Conservation (phyloP, 2,888 invertebrate genomes). For the Beris chalybata region DNA sequence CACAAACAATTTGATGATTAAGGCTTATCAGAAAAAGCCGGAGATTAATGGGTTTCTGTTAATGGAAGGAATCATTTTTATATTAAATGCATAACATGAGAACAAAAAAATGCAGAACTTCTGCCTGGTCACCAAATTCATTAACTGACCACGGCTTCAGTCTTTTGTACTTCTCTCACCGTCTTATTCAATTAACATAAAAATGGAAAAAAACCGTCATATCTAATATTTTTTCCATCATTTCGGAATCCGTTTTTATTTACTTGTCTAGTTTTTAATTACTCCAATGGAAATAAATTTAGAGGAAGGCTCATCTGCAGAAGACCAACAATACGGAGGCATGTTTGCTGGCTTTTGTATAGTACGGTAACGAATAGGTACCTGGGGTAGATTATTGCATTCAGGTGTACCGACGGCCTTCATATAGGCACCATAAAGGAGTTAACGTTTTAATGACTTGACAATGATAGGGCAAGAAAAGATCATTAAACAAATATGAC, state of each 20-base stretch:
- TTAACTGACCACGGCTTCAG: background rate
- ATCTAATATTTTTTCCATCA: background rate
- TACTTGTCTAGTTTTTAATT: constrained; percentile 25
- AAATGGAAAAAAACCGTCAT: constrained; percentile 25
- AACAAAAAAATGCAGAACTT: background rate
- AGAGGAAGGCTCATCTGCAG: too few relatives aligned
- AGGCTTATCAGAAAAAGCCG: constrained; percentile 11
- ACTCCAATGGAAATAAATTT: background rate
- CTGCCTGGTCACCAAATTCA: constrained; percentile 5
- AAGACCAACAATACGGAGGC: too few relatives aligned
- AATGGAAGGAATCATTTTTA: constrained; percentile 15
- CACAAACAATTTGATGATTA: constrained; percentile 8
- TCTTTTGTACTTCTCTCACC: constrained; percentile 21
- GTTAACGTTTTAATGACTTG: constrained; percentile 36
- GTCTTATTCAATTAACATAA: constrained; percentile 31
- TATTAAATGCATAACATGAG: constrained; percentile 19
- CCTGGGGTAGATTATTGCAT: constrained; percentile 22
- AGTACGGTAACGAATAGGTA: background rate
- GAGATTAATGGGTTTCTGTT: constrained; percentile 27
- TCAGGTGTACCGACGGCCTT: constrained; percentile 1
- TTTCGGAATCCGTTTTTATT: background rate
- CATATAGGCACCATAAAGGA: constrained; percentile 20
- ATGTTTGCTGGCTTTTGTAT: too few relatives aligned
- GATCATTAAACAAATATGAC: constrained; percentile 38
- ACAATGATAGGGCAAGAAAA: constrained; percentile 35